Percentiles rank a stretch among this genome's conserved stretches.
Evolutionary conservation across 2,797 vertebrate species (phyloP).

Genomic region (Siniperca obscura): DNA sequence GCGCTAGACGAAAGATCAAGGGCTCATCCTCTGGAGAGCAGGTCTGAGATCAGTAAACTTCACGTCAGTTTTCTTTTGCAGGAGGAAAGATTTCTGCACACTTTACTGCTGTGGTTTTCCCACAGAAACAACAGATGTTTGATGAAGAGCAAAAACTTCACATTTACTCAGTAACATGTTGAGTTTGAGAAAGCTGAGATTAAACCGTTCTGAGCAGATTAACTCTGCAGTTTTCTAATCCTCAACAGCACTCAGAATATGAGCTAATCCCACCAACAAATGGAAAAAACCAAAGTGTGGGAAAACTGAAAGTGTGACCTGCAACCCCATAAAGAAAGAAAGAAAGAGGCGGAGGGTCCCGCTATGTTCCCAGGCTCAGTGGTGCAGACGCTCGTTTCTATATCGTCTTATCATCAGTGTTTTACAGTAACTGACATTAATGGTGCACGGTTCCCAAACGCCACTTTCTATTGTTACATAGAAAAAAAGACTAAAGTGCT

Average conservation of each 20-base stretch:
- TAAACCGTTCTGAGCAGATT: slow-evolving; percentile 62
- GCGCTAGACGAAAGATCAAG: not conserved
- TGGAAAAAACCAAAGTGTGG: slow-evolving; percentile 35
- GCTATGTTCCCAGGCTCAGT: not conserved
- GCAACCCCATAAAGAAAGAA: not conserved
- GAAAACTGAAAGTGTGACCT: slow-evolving; percentile 26
- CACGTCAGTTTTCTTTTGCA: no score
- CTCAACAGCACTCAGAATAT: slow-evolving; percentile 65
- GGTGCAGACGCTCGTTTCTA: not conserved
- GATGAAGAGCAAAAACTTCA: slow-evolving; percentile 26
- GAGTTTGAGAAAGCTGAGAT: slow-evolving; percentile 32
- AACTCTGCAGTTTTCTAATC: slow-evolving; percentile 61
- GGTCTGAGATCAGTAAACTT: no score
- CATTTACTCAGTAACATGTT: slow-evolving; percentile 17
- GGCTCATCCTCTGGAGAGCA: no score
- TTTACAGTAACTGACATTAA: not conserved
- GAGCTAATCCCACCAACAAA: slow-evolving; percentile 63
- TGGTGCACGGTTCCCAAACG: not conserved
- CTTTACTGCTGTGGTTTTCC: not conserved
- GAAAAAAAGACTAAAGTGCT: not conserved
- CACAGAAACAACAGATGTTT: not conserved
- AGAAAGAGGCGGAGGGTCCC: not conserved
- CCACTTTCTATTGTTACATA: no score
- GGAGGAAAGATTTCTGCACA: not conserved
- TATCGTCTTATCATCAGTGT: not conserved